Evolutionary conservation across 2,797 vertebrate genomes (phyloP), one percentile per base, ranked within the genome.

Genomic region (Delichon dasypus): DNA sequence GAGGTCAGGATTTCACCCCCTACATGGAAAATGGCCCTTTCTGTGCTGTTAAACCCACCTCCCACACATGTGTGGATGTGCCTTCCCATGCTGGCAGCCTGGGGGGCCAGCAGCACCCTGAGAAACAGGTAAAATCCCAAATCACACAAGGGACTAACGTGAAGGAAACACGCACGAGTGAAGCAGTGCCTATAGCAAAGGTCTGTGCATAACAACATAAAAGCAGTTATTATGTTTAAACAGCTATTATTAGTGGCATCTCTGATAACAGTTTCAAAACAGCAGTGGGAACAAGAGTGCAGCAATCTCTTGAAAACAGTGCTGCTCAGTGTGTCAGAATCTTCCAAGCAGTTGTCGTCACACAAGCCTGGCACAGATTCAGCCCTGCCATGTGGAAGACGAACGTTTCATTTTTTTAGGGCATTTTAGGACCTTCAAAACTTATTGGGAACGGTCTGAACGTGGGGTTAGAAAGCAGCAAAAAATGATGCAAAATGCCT

Each of bases 341-440:
- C 88, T 82, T 72, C 83, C 54, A 74, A 89, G 92, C 71, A 80
- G 74, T 32, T 86, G 80, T 32, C 0, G 0, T 91, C 77, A 61
- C 60, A 82, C 68, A 90, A 91, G 83, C 53, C 93, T 94, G 93
- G 89, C 94, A 89, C 16, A 53, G 64, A 79, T 34, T 90, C 88
- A 94, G 54, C 77, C 34, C 60, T 8, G 55, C 55, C 80, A 54
- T 13, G 78, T 40, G 74, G 38, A 71, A 82, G 57, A 71, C 3
- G 13, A 77, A 54, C 1, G 0, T 48, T 78, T 51, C 30, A 45
- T 38, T 94, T 95, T 83, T 95, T 83, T 22, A 87, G 91, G 77
- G 48, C 62, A 73, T 67, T 91, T 90, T 57, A 86, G 79, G 51
- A 81, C 77, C 92, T 92, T 50, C 15, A 51, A 60, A 81, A n/a